These are phyloP conservation scores for Cryptomyrus ogoouensis DNA, from an alignment of 2,113 vertebrate species.

Conservation along the genomic window DNA sequence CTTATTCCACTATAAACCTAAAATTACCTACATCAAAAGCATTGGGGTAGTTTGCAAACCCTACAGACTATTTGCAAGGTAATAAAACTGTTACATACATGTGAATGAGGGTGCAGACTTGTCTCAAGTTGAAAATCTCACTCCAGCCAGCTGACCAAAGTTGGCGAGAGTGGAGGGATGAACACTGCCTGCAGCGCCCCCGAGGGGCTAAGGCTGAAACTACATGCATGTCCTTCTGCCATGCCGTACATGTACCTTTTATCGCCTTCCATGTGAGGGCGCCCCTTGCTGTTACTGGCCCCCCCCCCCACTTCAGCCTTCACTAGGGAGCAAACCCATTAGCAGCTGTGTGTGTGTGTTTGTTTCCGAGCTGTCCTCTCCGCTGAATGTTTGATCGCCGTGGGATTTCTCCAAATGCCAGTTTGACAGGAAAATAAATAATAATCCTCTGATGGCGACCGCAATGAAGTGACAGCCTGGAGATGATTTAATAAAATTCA, in stretches of 20 bases:
- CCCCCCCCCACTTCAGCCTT: constrained; percentile 14
- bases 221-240: too few species aligned
- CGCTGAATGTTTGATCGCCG: constrained; percentile 10
- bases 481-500: constrained; percentile 65
- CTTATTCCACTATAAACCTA: neutral
- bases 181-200: neutral
- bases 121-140: neutral
- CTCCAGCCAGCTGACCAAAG: neutral
- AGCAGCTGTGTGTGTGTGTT: constrained; percentile 13
- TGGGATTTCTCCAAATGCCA: constrained; percentile 33
- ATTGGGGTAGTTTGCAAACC: neutral
- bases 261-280: constrained; percentile 3
- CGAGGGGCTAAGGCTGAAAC: neutral
- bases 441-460: constrained; percentile 51
- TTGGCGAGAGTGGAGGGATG: neutral
- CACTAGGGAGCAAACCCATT: constrained; percentile 30
- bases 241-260: neutral
- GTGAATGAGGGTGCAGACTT: too few species aligned
- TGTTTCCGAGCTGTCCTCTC: constrained; percentile 20
- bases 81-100: neutral
- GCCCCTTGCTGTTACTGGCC: neutral
- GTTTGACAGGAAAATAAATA: constrained; percentile 61
- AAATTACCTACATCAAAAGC: neutral
- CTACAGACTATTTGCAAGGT: neutral
- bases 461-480: constrained; percentile 52